phyloP scores from a whole-genome alignment of 2,113 vertebrate species.

The Dissostichus mawsoni region DNA sequence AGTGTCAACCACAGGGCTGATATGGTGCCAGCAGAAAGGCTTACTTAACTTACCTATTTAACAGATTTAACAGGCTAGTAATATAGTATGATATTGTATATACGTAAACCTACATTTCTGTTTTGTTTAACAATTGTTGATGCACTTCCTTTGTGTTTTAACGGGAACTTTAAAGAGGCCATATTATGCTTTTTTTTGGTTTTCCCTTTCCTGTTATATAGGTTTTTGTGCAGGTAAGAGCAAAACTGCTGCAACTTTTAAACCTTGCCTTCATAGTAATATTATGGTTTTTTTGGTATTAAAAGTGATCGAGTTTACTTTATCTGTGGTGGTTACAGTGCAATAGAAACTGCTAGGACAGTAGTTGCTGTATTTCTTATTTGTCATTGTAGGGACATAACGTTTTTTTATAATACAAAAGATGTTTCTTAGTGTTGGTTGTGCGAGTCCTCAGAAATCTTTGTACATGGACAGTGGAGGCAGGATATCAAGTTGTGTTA shows the following conservation, averaged over 20 bases:
- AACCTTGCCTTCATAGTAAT: too few species aligned
- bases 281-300: too few species aligned
- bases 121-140: too few species aligned
- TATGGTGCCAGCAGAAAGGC: conserved; percentile 7
- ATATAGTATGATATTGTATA: neutral
- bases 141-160: too few species aligned
- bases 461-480: neutral
- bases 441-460: neutral
- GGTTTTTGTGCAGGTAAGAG: too few species aligned
- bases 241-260: too few species aligned
- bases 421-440: neutral
- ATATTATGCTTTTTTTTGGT: too few species aligned
- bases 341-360: neutral
- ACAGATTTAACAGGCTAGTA: neutral
- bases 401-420: neutral
- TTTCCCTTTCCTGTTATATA: too few species aligned
- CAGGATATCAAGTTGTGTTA: neutral
- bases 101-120: neutral
- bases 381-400: neutral
- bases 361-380: neutral
- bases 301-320: neutral
- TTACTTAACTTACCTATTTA: neutral
- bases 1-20: conserved; percentile 28
- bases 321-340: neutral
- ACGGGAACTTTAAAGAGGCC: too few species aligned